phyloP scores from a whole-genome alignment of 30 jellyfish, hydroid and myxozoan genomes.

The Aurelia sp. region DNA sequence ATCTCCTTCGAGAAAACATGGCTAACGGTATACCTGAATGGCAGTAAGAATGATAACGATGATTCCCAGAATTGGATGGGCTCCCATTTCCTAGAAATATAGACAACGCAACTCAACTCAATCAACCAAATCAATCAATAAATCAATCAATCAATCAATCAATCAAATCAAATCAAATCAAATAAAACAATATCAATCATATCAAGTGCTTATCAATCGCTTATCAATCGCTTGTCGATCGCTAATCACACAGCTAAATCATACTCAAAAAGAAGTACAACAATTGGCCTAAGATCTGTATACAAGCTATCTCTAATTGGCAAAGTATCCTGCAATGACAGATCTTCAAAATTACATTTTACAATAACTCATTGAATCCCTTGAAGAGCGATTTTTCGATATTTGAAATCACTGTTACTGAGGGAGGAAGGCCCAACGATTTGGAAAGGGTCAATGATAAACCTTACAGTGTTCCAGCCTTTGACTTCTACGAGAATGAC shows the following conservation, averaged over 20 bases:
- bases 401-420: no score
- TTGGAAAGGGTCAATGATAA: no score
- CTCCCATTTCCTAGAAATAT: slow-evolving; percentile 57
- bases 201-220: not conserved
- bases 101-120: not conserved
- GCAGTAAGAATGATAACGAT: slow-evolving; percentile 13
- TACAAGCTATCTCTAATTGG: no score
- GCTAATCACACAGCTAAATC: not conserved
- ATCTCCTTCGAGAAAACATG: not conserved
- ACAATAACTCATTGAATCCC: no score
- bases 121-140: not conserved
- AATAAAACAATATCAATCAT: not conserved
- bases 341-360: no score
- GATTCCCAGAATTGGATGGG: slow-evolving; percentile 62
- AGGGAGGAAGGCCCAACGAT: no score
- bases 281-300: no score
- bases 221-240: not conserved
- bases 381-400: no score
- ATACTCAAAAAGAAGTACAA: no score
- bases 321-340: no score
- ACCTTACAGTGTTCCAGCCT: slow-evolving; percentile 60
- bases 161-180: not conserved
- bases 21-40: slow-evolving; percentile 29
- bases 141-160: not conserved
- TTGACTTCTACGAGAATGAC: slow-evolving; percentile 56